phyloP scores from a whole-genome alignment of 2,113 vertebrate genomes.

The Callorhinus ursinus region DNA sequence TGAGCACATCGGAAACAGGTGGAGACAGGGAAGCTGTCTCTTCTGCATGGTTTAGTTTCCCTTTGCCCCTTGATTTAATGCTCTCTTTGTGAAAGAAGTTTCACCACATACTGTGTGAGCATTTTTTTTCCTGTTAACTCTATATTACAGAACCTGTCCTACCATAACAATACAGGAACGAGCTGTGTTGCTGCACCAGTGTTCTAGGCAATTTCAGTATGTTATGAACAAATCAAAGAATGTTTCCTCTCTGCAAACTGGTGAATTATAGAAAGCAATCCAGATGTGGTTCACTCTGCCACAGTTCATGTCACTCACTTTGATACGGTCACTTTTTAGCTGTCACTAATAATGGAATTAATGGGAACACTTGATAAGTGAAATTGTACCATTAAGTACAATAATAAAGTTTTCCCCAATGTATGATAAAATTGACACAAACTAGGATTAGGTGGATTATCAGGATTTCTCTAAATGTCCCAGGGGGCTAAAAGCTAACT shows the following conservation, averaged over 20 bases:
- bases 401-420: constrained; percentile 80
- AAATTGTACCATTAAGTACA: constrained; percentile 78
- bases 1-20: constrained; percentile 82
- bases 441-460: constrained; percentile 74
- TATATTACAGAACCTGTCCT: constrained; percentile 81
- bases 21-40: constrained; percentile 69
- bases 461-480: constrained; percentile 71
- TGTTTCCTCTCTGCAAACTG: constrained; percentile 75
- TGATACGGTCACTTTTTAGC: constrained; percentile 78
- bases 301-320: constrained; percentile 75
- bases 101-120: constrained; percentile 85
- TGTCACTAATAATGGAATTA: constrained; percentile 75
- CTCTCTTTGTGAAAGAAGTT: constrained; percentile 84
- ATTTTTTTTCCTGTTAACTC: constrained; percentile 86
- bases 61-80: constrained; percentile 74
- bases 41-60: constrained; percentile 86
- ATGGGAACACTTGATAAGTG: constrained; percentile 77
- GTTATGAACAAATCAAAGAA: constrained; percentile 78
- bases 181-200: constrained; percentile 83
- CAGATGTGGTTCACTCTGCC: constrained; percentile 74
- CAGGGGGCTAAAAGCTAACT: constrained; percentile 82
- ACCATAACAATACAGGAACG: constrained; percentile 79
- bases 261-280: constrained; percentile 76
- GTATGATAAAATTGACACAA: constrained; percentile 75
- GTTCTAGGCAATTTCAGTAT: constrained; percentile 81